These are phyloP conservation scores for Netelia inedita DNA, from an alignment of 2,888 invertebrate species.

Conservation along the genomic window DNA sequence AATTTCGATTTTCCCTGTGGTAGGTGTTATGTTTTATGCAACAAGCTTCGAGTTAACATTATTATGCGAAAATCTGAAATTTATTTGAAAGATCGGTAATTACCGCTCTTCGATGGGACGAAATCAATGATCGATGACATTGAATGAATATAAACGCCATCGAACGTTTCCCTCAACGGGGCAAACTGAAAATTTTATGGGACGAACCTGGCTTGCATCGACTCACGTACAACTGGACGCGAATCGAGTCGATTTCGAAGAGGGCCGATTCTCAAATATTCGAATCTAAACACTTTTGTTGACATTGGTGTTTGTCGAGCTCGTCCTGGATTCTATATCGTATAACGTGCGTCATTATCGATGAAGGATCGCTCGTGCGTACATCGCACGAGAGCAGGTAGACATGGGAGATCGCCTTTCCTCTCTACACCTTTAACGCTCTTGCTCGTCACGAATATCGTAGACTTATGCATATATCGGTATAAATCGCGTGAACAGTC, in stretches of 20 bases:
- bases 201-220: neutral
- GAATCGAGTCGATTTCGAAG: too few species aligned
- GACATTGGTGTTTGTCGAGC: neutral
- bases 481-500: neutral
- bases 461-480: neutral
- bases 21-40: too few species aligned
- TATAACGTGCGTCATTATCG: slow-evolving; percentile 6
- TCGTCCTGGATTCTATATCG: neutral
- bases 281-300: neutral
- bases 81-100: too few species aligned
- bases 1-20: too few species aligned
- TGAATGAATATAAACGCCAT: too few species aligned
- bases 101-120: too few species aligned
- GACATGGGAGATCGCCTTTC: slow-evolving; percentile 38
- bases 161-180: too few species aligned
- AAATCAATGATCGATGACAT: too few species aligned
- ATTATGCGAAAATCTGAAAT: too few species aligned
- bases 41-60: too few species aligned
- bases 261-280: neutral
- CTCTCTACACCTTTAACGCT: slow-evolving; percentile 47
- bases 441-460: neutral
- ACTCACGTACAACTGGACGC: neutral
- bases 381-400: slow-evolving; percentile 43
- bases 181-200: too few species aligned
- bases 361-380: neutral